Conservation (phyloP, 2,797 vertebrate genomes). For the Picus viridis region DNA sequence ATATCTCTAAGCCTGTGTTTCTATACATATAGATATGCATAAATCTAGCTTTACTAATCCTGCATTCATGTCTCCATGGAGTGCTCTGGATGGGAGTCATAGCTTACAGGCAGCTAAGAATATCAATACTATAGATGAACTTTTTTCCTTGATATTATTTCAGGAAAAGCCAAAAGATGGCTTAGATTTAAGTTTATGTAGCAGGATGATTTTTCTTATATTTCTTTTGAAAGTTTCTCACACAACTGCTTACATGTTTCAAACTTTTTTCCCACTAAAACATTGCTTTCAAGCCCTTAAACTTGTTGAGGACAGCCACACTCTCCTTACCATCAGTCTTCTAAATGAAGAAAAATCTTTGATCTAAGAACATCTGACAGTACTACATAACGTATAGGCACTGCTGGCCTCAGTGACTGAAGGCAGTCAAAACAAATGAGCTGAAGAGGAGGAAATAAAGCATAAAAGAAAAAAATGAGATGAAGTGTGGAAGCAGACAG, state of each 20-base stretch:
- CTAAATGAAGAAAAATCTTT: constrained; percentile 52
- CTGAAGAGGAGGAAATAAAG: constrained; percentile 30
- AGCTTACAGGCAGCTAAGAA: not conserved
- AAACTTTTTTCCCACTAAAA: constrained; percentile 17
- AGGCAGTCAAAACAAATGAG: constrained; percentile 11
- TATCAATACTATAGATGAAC: constrained; percentile 6
- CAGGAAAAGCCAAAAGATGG: constrained; percentile 1
- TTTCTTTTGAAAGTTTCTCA: constrained; percentile 29
- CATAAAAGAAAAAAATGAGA: not conserved
- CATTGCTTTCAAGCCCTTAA: constrained; percentile 21
- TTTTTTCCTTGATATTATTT: constrained; percentile 13
- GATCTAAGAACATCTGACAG: constrained; percentile 41
- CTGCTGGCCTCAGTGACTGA: constrained; percentile 2
- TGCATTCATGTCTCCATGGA: not conserved
- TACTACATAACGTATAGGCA: not conserved
- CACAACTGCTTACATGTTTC: constrained; percentile 2
- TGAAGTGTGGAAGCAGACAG: not conserved
- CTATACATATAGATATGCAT: not conserved
- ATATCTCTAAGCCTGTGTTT: not conserved
- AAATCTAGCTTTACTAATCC: not conserved
- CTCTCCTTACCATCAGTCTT: constrained; percentile 45
- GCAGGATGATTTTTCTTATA: constrained; percentile 21
- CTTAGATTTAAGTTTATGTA: constrained; percentile 30
- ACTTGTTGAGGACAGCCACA: constrained; percentile 18
- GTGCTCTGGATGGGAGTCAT: not conserved